Evolutionary conservation across 2,113 vertebrate species (phyloP).

Genomic region (Tetrax tetrax): DNA sequence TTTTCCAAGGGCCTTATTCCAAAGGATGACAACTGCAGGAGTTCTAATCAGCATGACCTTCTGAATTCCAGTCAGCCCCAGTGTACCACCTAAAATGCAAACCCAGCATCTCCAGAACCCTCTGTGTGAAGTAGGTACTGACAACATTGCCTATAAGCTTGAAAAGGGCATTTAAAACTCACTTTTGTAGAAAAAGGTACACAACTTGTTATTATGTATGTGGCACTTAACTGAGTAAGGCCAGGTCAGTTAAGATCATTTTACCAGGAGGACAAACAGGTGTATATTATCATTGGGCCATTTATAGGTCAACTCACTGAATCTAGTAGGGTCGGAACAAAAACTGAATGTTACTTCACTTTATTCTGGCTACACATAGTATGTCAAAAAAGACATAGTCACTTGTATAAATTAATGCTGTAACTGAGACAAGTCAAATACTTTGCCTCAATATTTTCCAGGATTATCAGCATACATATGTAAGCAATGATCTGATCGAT

Average conservation of each 20-base stretch:
- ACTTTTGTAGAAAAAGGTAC: not conserved
- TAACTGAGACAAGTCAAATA: not conserved
- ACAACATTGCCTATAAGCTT: not conserved
- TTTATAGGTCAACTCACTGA: not conserved
- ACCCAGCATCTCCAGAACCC: not conserved
- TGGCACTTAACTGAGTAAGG: not conserved
- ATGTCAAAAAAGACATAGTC: not conserved
- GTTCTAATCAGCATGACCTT: not conserved
- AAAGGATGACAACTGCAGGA: not conserved
- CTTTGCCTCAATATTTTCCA: not conserved
- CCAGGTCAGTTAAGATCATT: not conserved
- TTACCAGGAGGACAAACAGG: not conserved
- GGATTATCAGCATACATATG: not conserved
- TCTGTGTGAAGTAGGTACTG: not conserved
- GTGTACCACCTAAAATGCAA: not conserved
- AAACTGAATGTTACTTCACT: not conserved
- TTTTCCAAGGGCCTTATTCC: not conserved
- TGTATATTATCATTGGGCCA: not conserved
- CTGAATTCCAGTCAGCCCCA: not conserved
- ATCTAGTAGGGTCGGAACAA: not conserved
- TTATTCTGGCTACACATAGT: not conserved
- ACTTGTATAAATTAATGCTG: not conserved
- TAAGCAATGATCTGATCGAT: not conserved
- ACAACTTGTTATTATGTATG: not conserved
- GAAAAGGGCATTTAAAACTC: not conserved